These are phyloP conservation scores for Pyrrhosoma nymphula DNA, from an alignment of 2,888 invertebrate species.

Conservation along the genomic window DNA sequence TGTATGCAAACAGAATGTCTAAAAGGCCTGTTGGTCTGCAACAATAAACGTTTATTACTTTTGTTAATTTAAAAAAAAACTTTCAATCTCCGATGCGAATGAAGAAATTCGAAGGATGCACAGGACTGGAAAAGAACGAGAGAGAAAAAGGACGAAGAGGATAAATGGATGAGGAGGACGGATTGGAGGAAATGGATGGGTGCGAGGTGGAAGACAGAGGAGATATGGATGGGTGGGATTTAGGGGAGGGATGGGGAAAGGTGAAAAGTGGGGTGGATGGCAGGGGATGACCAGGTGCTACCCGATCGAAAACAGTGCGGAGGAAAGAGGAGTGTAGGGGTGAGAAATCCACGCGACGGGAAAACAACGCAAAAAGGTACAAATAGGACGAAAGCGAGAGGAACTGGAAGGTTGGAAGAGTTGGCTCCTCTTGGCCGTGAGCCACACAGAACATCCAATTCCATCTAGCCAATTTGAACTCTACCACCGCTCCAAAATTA, in stretches of 20 bases:
- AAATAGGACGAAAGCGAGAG: neutral
- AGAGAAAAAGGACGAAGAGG: neutral
- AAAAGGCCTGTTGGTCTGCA: no score
- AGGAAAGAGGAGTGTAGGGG: neutral
- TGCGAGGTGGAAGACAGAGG: neutral
- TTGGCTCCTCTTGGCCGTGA: neutral
- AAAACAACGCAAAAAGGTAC: neutral
- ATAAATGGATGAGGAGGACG: neutral
- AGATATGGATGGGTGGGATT: neutral
- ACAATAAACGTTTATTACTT: no score
- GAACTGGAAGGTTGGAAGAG: neutral
- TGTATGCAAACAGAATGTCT: no score
- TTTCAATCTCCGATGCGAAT: no score
- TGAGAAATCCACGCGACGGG: neutral
- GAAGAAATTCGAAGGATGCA: no score
- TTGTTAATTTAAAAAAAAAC: no score
- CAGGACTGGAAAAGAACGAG: neutral
- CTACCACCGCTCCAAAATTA: neutral
- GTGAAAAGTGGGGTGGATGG: neutral
- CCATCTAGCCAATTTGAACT: neutral
- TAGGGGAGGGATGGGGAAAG: neutral
- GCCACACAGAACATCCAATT: neutral
- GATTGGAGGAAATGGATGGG: neutral
- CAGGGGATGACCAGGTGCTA: neutral
- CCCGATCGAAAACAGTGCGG: neutral